Evolutionary conservation across 2,113 vertebrate species (phyloP).

Genomic region (Nansenia antarctica): DNA sequence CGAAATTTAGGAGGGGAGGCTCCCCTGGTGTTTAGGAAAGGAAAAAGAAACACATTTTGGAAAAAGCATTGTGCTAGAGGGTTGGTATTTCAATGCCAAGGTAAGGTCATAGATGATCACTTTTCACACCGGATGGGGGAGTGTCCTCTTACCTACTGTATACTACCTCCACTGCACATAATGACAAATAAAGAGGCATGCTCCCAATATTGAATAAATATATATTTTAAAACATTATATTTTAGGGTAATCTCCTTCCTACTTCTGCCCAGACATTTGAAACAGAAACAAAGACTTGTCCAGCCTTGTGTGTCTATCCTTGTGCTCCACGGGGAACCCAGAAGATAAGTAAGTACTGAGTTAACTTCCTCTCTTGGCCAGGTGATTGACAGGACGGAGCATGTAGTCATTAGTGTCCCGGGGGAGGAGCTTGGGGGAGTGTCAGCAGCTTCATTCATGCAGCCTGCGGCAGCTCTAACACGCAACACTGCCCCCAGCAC

Average conservation of each 20-base stretch:
- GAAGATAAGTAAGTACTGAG: neutral
- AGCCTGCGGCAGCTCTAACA: neutral
- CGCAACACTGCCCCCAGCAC: neutral
- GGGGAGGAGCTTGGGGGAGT: neutral
- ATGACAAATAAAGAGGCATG: neutral
- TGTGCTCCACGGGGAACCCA: neutral
- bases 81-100: neutral
- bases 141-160: neutral
- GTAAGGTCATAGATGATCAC: neutral
- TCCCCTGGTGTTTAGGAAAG: no score
- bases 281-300: neutral
- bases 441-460: neutral
- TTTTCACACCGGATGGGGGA: neutral
- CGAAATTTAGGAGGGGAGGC: no score
- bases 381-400: constrained; percentile 11
- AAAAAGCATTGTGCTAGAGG: neutral
- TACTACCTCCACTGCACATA: neutral
- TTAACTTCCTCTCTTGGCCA: neutral
- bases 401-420: constrained; percentile 8
- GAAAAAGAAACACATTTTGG: no score
- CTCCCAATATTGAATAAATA: neutral
- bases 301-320: neutral
- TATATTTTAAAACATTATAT: neutral
- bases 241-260: neutral
- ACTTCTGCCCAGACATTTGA: no score